phyloP scores from a whole-genome alignment of 2,797 vertebrate species.

The Pelodytes ibericus region DNA sequence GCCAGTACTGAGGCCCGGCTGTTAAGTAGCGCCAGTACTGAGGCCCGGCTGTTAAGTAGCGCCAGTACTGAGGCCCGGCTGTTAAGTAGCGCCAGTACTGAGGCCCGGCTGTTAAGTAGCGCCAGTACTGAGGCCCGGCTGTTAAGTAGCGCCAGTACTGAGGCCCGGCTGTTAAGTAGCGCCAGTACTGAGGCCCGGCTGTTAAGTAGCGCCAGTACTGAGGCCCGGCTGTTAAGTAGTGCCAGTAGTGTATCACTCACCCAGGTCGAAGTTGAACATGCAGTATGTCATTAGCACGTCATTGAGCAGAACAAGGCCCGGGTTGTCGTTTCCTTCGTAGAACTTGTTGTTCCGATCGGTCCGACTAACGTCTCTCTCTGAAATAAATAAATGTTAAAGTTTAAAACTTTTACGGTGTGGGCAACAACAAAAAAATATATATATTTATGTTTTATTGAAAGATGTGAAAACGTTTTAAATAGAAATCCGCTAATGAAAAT shows the following conservation, averaged over 20 bases:
- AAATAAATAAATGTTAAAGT: neutral
- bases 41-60: neutral
- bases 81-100: neutral
- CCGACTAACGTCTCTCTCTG: slow-evolving; percentile 89
- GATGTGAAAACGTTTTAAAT: too few species aligned
- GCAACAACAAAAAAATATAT: too few species aligned
- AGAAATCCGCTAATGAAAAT: too few species aligned
- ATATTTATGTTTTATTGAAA: too few species aligned
- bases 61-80: too few species aligned
- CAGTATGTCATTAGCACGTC: slow-evolving; percentile 92
- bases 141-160: neutral
- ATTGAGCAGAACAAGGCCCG: slow-evolving; percentile 82
- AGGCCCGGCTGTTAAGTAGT: neutral
- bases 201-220: neutral
- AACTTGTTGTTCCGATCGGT: slow-evolving; percentile 88
- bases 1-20: too few species aligned
- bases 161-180: neutral
- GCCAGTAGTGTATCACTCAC: slow-evolving; percentile 62
- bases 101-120: neutral
- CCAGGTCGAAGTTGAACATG: slow-evolving; percentile 93
- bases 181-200: too few species aligned
- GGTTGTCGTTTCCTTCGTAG: slow-evolving; percentile 87
- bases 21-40: neutral
- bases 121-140: too few species aligned
- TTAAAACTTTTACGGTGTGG: too few species aligned